Base-by-base conservation (phyloP, 2,113 vertebrate genomes). In the Tylochromis polylepis region DNA sequence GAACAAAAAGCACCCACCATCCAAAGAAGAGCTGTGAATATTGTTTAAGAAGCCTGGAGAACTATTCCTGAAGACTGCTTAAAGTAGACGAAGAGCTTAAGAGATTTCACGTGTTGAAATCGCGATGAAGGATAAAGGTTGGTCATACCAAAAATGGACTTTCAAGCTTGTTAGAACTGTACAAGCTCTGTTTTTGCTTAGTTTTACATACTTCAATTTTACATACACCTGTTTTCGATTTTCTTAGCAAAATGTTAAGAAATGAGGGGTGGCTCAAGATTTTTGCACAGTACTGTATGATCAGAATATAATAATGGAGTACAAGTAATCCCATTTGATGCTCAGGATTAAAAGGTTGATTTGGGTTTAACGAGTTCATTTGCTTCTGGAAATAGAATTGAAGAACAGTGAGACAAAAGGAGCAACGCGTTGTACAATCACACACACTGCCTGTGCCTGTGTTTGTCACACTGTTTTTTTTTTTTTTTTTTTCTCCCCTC, bases 381-480 rank as follows among this genome's bases (percentile, higher is more conserved):
- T 56, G 22, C 3, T 20, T 82, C 87, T 89, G n/a, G 11, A 93
- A 92, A 91, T 92, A 87, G 91, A 87, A 58, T 55, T n/a, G 11
- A 89, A 83, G 49, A 84, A n/a, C 24, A 15, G 60, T 2, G 34
- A 85, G 82, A 88, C 22, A 18, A n/a, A 80, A 9, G 62, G 27
- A 87, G 89, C 81, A 88, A 91, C 53, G 65, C 78, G 58, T 83
- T 2, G 3, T 65, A 34, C 60, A 82, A 85, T 29, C 36, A 85
- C 18, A 85, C 18, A 18, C 55, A 41, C 60, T 56, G 41, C 27
- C 18, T 57, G 65, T 55, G 16, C 46, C 34, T 65, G 49, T 82
- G 43, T 83, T n/a, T 83, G 36, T 79, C 24, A 70, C 20, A 78
- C 20, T 80, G 34, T 16, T 18, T 86, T 72, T 55, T 57, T 16